These are phyloP conservation scores for Lophura nycthemera DNA, from an alignment of 2,113 vertebrate species.

Conservation along the genomic window DNA sequence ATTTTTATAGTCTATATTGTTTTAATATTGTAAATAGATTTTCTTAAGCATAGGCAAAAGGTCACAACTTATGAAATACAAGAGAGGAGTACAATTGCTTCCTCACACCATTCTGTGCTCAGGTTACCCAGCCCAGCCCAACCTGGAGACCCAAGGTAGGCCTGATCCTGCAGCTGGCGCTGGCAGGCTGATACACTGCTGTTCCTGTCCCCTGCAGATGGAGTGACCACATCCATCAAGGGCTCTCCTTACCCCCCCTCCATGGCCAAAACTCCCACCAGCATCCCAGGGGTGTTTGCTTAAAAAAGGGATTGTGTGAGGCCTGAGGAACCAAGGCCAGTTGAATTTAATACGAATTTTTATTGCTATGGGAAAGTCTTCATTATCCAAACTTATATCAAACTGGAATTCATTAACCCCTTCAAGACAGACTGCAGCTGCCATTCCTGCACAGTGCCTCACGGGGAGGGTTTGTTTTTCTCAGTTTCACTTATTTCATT, in stretches of 20 bases:
- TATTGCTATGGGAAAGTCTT: slow-evolving; percentile 32
- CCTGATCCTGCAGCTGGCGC: no score
- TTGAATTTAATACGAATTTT: slow-evolving; percentile 27
- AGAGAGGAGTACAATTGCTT: not conserved
- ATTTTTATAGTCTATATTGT: not conserved
- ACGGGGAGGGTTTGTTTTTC: not conserved
- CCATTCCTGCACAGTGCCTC: not conserved
- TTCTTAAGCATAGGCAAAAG: not conserved
- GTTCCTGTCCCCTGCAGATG: no score
- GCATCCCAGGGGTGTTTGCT: no score
- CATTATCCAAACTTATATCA: not conserved
- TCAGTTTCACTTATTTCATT: not conserved
- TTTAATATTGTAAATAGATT: slow-evolving; percentile 14
- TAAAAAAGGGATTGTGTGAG: no score
- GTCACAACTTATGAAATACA: not conserved
- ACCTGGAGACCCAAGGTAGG: no score
- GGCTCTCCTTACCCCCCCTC: no score
- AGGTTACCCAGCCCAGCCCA: not conserved
- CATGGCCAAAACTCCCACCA: not conserved
- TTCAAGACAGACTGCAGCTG: not conserved
- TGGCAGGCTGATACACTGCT: no score
- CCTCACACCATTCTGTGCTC: not conserved
- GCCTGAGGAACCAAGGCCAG: not conserved
- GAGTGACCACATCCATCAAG: rapidly evolving
- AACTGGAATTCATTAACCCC: slow-evolving; percentile 40